Evolutionary conservation across 2,113 vertebrate genomes (phyloP).

Genomic region (Engystomops pustulosus): DNA sequence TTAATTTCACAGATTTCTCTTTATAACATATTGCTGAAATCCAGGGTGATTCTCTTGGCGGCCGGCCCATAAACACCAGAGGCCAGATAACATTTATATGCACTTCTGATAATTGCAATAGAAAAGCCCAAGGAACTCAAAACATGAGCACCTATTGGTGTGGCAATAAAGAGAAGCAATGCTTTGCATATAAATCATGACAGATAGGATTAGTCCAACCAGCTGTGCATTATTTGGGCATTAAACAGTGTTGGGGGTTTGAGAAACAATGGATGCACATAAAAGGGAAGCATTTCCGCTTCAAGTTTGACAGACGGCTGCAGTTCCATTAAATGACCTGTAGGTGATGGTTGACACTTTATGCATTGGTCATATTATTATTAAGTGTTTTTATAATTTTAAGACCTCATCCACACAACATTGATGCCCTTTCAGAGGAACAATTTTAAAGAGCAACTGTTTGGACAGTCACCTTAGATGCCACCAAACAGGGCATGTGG

Average conservation of each 20-base stretch:
- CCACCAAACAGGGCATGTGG: no score
- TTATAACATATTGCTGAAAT: conserved; percentile 22
- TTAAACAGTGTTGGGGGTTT: conserved; percentile 31
- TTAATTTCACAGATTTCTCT: neutral
- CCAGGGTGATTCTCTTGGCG: conserved; percentile 20
- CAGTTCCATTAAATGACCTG: no score
- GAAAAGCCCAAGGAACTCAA: conserved; percentile 63
- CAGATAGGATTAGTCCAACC: conserved; percentile 63
- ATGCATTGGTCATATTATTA: no score
- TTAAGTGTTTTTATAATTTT: no score
- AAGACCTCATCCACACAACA: no score
- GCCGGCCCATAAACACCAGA: neutral
- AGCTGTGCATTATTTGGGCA: conserved; percentile 61
- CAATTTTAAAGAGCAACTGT: no score
- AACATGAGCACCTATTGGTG: conserved; percentile 62
- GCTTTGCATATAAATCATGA: conserved; percentile 54
- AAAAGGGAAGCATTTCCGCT: neutral
- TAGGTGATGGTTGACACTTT: no score
- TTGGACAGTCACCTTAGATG: no score
- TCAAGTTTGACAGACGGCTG: neutral
- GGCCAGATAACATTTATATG: conserved; percentile 61
- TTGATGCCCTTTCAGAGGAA: no score
- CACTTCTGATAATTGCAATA: conserved; percentile 65
- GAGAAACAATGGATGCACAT: neutral
- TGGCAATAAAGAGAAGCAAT: conserved; percentile 62